Evolutionary conservation across 2,797 vertebrate genomes (phyloP).

Genomic region (Melanotaenia boesemani): DNA sequence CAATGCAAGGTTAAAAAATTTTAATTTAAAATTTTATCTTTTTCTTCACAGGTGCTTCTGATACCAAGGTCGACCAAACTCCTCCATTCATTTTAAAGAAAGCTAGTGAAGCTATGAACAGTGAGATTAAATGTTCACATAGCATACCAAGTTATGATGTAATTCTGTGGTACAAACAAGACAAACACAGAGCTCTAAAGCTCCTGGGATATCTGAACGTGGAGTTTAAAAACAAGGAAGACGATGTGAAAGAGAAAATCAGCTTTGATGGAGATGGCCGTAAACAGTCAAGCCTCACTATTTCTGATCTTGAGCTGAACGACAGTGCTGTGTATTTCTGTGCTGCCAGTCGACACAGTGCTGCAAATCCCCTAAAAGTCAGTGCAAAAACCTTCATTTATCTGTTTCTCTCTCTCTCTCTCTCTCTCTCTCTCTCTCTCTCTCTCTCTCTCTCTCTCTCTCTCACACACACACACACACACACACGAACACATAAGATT

Average conservation of each 20-base stretch:
- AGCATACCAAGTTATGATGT: neutral
- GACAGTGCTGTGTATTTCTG: conserved; percentile 63
- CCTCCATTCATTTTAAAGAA: conserved; percentile 43
- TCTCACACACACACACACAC: no score
- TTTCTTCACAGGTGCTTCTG: conserved; percentile 20
- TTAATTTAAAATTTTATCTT: neutral
- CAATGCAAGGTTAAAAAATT: neutral
- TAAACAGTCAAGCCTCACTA: conserved; percentile 9
- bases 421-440: no score
- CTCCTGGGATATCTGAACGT: conserved; percentile 27
- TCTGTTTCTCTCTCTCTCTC: no score
- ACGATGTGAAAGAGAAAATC: conserved; percentile 20
- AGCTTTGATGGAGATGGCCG: conserved; percentile 18
- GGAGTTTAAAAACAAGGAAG: neutral
- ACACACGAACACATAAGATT: no score
- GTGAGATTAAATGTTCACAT: conserved; percentile 32
- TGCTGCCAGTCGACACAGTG: conserved; percentile 59
- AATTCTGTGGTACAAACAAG: conserved; percentile 68
- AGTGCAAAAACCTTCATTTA: conserved; percentile 54
- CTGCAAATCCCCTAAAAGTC: conserved; percentile 15
- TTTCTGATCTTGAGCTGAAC: conserved; percentile 20
- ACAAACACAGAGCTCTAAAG: neutral
- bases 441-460: no score
- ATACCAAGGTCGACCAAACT: conserved; percentile 2
- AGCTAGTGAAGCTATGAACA: conserved; percentile 26